Percentiles rank a stretch among this genome's conserved stretches.
Conservation (phyloP, 2,113 vertebrate species). For the Daboia siamensis region DNA sequence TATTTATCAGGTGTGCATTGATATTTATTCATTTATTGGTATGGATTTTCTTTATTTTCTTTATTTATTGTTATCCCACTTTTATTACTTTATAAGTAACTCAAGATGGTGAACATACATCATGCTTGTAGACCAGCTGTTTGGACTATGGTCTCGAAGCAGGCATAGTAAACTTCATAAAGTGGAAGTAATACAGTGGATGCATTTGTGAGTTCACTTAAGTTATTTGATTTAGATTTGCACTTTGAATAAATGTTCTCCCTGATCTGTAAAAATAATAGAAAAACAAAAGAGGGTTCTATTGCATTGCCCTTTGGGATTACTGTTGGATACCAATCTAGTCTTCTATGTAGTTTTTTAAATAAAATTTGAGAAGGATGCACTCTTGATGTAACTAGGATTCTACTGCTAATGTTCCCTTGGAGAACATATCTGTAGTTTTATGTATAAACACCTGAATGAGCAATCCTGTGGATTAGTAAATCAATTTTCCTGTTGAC, state of each 20-base stretch:
- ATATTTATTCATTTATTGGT: not conserved
- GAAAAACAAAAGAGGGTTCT: slow-evolving; percentile 45
- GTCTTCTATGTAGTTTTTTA: not conserved
- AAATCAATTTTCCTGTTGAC: slow-evolving; percentile 57
- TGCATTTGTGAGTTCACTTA: not conserved
- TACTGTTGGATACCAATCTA: slow-evolving; percentile 9
- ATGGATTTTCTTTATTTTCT: not conserved
- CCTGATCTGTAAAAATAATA: not conserved
- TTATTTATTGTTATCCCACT: not conserved
- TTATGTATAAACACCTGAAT: not conserved
- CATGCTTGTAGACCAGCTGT: slow-evolving; percentile 37
- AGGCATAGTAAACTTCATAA: not conserved
- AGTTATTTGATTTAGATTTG: not conserved
- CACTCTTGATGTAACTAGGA: not conserved
- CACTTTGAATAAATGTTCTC: not conserved
- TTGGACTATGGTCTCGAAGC: slow-evolving; percentile 49
- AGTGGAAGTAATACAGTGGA: not conserved
- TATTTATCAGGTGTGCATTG: not conserved
- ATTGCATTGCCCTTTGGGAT: slow-evolving; percentile 51
- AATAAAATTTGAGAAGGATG: slow-evolving; percentile 19
- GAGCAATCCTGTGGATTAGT: not conserved
- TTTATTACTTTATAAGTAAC: not conserved
- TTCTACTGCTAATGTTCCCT: not conserved
- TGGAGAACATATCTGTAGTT: not conserved
- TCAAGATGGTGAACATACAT: not conserved